Evolutionary conservation across 2,888 invertebrate genomes (phyloP).

Genomic region (Coenonympha arcania): DNA sequence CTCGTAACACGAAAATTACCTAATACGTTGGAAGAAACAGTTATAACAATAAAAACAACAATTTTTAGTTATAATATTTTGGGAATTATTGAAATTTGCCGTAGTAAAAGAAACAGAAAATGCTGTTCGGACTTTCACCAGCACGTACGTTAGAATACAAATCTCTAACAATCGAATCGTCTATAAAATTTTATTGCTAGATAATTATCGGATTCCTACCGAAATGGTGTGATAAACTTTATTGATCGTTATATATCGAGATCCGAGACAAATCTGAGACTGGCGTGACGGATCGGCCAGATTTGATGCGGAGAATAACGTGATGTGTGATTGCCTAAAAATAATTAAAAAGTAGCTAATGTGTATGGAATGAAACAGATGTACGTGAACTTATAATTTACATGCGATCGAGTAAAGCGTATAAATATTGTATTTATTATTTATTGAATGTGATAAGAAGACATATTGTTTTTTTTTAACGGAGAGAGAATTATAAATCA

Average conservation of each 20-base stretch:
- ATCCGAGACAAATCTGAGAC: slow-evolving; percentile 54
- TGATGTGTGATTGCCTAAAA: slow-evolving; percentile 54
- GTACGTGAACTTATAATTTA: slow-evolving; percentile 25
- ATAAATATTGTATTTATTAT: not conserved
- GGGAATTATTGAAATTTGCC: slow-evolving; percentile 25
- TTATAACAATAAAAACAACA: not conserved
- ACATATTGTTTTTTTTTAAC: slow-evolving; percentile 1
- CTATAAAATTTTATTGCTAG: slow-evolving; percentile 53
- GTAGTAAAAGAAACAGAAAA: slow-evolving; percentile 32
- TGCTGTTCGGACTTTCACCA: slow-evolving; percentile 47
- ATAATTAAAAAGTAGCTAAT: slow-evolving; percentile 62
- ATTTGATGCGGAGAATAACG: slow-evolving; percentile 52
- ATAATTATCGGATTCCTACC: slow-evolving; percentile 65
- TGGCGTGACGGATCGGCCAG: slow-evolving; percentile 50
- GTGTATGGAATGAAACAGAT: slow-evolving; percentile 10
- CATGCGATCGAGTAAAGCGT: slow-evolving; percentile 3
- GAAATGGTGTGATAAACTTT: slow-evolving; percentile 68
- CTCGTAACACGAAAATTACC: slow-evolving; percentile 23
- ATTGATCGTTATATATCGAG: slow-evolving; percentile 64
- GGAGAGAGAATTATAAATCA: not conserved
- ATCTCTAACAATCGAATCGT: slow-evolving; percentile 45
- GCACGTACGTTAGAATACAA: slow-evolving; percentile 34
- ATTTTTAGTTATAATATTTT: not conserved
- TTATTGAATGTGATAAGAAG: not conserved
- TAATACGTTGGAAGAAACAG: not conserved